A percentile compares a stretch with the other conserved stretches of the same genome.
phyloP scores from a whole-genome alignment of 2,113 vertebrate species.

The Cyprinodon tularosa region DNA sequence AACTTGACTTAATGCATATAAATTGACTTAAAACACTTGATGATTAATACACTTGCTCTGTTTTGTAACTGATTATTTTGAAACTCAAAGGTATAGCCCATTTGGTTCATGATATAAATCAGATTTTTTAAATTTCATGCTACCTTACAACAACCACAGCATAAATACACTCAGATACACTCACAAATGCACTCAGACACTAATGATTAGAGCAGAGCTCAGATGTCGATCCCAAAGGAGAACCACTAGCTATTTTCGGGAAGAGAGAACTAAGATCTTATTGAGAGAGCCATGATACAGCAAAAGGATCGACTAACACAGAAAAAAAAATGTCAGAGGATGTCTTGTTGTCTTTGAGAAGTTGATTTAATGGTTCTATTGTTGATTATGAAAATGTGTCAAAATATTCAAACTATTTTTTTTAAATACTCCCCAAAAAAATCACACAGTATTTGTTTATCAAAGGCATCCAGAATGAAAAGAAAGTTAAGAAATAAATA shows the following conservation, averaged over 20 bases:
- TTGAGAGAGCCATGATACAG: conserved; percentile 32
- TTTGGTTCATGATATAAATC: conserved; percentile 2
- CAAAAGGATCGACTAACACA: conserved; percentile 52
- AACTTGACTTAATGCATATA: not conserved
- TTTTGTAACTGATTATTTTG: not conserved
- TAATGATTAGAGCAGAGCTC: conserved; percentile 46
- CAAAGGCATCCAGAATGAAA: not conserved
- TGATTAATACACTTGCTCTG: not conserved
- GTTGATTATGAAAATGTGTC: too few relatives aligned
- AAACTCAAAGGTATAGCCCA: not conserved
- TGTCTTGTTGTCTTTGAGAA: too few relatives aligned
- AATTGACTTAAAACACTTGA: too few relatives aligned
- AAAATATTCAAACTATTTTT: not conserved
- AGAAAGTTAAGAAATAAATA: not conserved
- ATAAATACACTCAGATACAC: not conserved
- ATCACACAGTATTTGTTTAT: not conserved
- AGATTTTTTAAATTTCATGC: not conserved
- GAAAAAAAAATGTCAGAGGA: not conserved
- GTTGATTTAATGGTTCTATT: too few relatives aligned
- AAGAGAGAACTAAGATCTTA: conserved; percentile 46
- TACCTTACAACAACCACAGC: not conserved
- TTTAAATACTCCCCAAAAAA: not conserved
- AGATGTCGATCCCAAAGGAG: conserved; percentile 54
- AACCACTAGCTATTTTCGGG: conserved; percentile 53
- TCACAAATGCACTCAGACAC: conserved; percentile 3